Conservation (phyloP, 2,797 vertebrate genomes). For the Lateolabrax maculatus region DNA sequence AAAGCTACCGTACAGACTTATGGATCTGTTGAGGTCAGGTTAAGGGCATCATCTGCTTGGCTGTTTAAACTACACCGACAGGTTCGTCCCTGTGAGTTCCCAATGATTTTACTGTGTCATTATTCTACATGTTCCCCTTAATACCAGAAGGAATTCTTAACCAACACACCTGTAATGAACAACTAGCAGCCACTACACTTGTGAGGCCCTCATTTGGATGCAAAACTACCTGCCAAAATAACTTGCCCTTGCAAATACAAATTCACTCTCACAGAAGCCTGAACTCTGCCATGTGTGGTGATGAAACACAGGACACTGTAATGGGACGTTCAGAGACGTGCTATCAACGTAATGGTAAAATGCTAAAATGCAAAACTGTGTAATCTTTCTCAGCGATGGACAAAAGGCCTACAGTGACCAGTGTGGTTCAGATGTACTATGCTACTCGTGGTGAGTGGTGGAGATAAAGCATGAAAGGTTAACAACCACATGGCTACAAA, state of each 20-base stretch:
- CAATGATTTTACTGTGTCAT: background rate
- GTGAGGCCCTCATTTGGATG: background rate
- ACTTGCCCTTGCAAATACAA: constrained; percentile 1
- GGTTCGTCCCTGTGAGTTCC: background rate
- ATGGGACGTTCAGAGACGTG: constrained; percentile 1
- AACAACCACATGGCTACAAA: constrained; percentile 17
- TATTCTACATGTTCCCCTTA: background rate
- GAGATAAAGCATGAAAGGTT: constrained; percentile 45
- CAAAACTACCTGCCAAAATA: background rate
- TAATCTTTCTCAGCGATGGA: constrained; percentile 56
- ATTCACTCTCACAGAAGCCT: background rate
- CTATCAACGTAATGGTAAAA: constrained; percentile 60
- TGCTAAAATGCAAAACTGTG: constrained; percentile 77
- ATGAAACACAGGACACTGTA: constrained; percentile 8
- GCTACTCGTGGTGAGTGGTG: constrained; percentile 20
- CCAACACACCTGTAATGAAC: background rate
- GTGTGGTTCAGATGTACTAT: constrained; percentile 18
- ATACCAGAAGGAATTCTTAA: background rate
- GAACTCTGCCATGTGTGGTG: background rate
- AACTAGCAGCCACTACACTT: background rate
- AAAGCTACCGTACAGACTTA: background rate
- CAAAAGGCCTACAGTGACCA: constrained; percentile 66
- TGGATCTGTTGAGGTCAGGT: background rate
- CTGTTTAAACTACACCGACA: background rate
- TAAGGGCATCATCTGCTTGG: background rate